These are phyloP conservation scores for Noctilio leporinus DNA, from an alignment of 2,113 vertebrate genomes.

Conservation along the genomic window DNA sequence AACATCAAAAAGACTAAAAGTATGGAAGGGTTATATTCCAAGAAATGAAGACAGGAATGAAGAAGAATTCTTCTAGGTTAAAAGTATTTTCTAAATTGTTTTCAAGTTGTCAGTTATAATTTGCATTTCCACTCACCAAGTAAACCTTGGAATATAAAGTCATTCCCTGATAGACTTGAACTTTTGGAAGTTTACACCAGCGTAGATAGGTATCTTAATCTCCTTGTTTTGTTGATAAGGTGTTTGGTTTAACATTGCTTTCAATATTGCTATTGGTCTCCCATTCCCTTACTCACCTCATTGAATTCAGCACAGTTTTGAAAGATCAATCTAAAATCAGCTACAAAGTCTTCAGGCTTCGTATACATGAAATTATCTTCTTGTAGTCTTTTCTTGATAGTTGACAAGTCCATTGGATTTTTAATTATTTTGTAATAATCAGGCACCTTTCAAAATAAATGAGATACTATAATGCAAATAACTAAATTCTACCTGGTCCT, in stretches of 20 bases:
- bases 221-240: neutral
- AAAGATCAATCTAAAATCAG: slow-evolving; percentile 84
- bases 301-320: slow-evolving; percentile 86
- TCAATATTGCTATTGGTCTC: neutral
- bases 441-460: slow-evolving; percentile 80
- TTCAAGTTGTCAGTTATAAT: neutral
- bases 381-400: slow-evolving; percentile 84
- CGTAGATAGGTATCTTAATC: neutral
- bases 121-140: neutral
- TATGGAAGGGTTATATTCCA: neutral
- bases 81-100: neutral
- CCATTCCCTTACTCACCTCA: slow-evolving; percentile 76
- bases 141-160: neutral
- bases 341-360: slow-evolving; percentile 82
- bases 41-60: neutral
- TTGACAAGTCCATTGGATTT: slow-evolving; percentile 86
- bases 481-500: neutral
- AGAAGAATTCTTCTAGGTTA: neutral
- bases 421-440: slow-evolving; percentile 88
- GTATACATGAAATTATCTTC: slow-evolving; percentile 74
- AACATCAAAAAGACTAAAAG: neutral
- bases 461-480: slow-evolving; percentile 24
- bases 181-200: neutral
- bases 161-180: neutral
- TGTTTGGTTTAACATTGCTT: neutral